These are phyloP conservation scores for Noctua janthina DNA, from an alignment of 2,888 invertebrate genomes.

Conservation along the genomic window DNA sequence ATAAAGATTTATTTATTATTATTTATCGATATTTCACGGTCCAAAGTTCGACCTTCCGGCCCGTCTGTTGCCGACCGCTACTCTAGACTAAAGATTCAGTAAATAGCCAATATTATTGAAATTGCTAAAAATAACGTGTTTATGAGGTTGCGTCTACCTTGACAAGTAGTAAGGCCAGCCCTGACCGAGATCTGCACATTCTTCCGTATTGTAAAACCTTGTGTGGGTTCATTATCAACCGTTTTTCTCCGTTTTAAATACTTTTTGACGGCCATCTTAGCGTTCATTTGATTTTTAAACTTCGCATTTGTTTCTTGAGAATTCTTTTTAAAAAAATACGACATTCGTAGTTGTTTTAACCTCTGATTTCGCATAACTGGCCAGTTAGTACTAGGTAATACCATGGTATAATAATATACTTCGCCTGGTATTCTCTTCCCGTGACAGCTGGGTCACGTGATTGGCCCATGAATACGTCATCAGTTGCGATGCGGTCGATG, in stretches of 20 bases:
- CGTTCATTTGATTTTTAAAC: not conserved
- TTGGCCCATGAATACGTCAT: too few species aligned
- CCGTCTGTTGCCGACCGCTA: too few species aligned
- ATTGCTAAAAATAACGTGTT: slow-evolving; percentile 10
- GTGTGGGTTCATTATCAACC: slow-evolving; percentile 19
- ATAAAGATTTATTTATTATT: too few species aligned
- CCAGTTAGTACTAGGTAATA: too few species aligned
- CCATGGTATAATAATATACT: too few species aligned
- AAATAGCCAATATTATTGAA: not conserved
- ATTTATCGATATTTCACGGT: too few species aligned
- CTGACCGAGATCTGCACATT: slow-evolving; percentile 20
- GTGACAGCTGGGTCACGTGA: too few species aligned
- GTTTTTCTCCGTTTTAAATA: slow-evolving; percentile 12
- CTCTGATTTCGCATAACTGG: too few species aligned
- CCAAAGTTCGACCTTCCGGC: too few species aligned
- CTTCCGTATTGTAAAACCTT: slow-evolving; percentile 28
- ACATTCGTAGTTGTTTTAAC: too few species aligned
- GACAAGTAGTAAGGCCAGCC: slow-evolving; percentile 15
- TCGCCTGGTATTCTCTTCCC: too few species aligned
- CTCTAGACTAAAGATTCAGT: not conserved
- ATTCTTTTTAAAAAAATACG: not conserved
- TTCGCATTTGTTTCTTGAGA: not conserved
- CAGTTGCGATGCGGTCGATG: too few species aligned
- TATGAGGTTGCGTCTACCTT: slow-evolving; percentile 17
- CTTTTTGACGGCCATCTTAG: not conserved